phyloP scores from a whole-genome alignment of 2,888 invertebrate species.

The Ophonus ardosiacus region DNA sequence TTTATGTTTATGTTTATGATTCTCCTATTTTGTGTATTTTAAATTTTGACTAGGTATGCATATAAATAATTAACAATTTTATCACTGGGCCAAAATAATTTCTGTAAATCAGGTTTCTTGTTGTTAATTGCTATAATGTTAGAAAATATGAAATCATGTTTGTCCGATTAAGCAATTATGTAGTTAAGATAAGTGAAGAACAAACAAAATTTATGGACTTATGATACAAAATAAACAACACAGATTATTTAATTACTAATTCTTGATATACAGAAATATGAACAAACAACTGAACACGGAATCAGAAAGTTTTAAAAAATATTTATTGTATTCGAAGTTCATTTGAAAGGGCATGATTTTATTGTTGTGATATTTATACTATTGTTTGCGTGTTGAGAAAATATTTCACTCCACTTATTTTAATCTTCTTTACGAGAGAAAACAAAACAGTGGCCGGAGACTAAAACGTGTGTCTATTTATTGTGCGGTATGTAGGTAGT shows the following conservation, averaged over 20 bases:
- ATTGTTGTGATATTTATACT: slow-evolving; percentile 20
- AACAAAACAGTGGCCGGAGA: slow-evolving; percentile 44
- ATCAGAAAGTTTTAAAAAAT: background rate
- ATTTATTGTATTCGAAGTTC: too few relatives aligned
- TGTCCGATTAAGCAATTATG: background rate
- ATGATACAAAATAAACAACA: background rate
- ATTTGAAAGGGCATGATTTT: background rate
- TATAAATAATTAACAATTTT: background rate
- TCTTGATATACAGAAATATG: background rate
- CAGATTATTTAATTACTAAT: background rate
- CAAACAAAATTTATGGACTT: background rate
- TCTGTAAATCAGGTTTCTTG: background rate
- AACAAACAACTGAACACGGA: background rate
- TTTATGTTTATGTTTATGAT: too few relatives aligned
- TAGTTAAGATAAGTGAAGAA: background rate
- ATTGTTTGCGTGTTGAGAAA: slow-evolving; percentile 14
- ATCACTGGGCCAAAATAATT: background rate
- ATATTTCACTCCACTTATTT: slow-evolving; percentile 11
- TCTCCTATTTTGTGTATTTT: too few relatives aligned
- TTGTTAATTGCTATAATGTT: background rate
- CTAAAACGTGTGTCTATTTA: slow-evolving; percentile 53
- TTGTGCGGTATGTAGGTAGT: slow-evolving; percentile 56
- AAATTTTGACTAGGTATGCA: too few relatives aligned
- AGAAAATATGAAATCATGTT: background rate
- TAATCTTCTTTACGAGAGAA: slow-evolving; percentile 36